Base-by-base conservation (phyloP, 2,888 invertebrate genomes). In the Pterobdella sp. region DNA sequence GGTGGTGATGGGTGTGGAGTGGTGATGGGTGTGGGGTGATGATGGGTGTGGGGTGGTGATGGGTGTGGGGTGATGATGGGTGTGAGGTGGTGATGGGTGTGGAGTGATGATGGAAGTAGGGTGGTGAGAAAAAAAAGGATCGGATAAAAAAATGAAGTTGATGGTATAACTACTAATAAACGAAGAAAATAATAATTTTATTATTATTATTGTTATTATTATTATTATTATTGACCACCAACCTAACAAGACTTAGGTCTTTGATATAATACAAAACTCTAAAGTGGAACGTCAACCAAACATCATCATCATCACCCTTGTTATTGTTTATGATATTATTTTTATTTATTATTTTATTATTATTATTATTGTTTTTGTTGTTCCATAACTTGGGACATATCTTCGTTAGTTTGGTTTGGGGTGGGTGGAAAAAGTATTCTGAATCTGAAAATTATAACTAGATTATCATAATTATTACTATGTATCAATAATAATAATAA, bases 291-390 rank as follows among this genome's bases (percentile, higher is more conserved):
- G 60, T 56, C n/a, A 56, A 22, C 3, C n/a, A 4, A 26, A 26
- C 60, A 14, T 4, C 4, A 56, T 4, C 4, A 56, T 56, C 60
- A 56, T 18, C 60, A n/a, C 7, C 60, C 7, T 56, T 56, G n/a
- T 56, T 56, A 56, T 4, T 56, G 26, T 56, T 56, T 14, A 26
- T 56, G 26, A 26, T 56, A 56, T 56, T 56, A 56, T 56, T 56
- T 4, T 56, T 56, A n/a, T 56, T 56, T 4, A 26, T 56, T 14
- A 14, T 56, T 4, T 56, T 56, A n/a, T 56, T 56, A 18, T 56
- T 56, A n/a, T 56, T 56, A 18, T 56, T 56, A 56, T 56, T 56
- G n/a, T 7, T 56, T 56, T 56, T 56, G 60, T n/a, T 56, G 26
- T 26, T 56, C 60, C 60, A 56, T 4, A 56, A 56, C n/a, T 56